Evolutionary conservation across 2,797 vertebrate species (phyloP).

Genomic region (Chromis chromis): DNA sequence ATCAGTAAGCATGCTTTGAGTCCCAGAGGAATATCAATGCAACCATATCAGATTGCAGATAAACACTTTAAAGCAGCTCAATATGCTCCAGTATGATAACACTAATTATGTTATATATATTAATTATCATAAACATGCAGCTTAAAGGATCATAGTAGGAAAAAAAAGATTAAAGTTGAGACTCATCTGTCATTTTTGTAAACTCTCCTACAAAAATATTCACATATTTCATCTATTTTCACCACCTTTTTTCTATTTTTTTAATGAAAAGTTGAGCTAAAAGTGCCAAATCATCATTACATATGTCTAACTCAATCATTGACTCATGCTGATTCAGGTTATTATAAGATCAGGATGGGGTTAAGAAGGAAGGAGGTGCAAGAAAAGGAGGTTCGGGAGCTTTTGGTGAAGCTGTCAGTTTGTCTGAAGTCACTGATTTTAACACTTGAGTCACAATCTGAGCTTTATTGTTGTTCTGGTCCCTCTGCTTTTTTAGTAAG

Average conservation of each 20-base stretch:
- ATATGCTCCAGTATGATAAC: neutral
- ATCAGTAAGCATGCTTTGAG: constrained; percentile 9
- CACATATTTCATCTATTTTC: neutral
- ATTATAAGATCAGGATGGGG: constrained; percentile 10
- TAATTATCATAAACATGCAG: neutral
- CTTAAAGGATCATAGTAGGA: neutral
- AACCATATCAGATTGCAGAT: constrained; percentile 26
- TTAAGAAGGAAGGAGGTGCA: constrained; percentile 5
- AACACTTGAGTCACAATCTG: constrained; percentile 47
- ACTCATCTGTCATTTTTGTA: too few species aligned
- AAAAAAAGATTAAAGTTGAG: neutral
- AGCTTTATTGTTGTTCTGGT: neutral
- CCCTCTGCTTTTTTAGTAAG: neutral
- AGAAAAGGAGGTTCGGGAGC: constrained; percentile 25
- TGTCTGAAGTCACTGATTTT: constrained; percentile 2
- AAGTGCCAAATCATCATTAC: constrained; percentile 52
- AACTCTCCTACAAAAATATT: too few species aligned
- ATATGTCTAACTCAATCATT: constrained; percentile 25
- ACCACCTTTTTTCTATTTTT: neutral
- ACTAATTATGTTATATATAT: neutral
- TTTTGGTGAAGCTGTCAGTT: constrained; percentile 16
- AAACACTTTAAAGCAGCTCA: constrained; percentile 46
- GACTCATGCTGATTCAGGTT: constrained; percentile 55
- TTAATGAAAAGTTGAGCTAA: neutral
- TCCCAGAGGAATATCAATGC: constrained; percentile 41